Percentiles rank a stretch among this genome's conserved stretches.
These are phyloP conservation scores for Halocynthia aurantium DNA, from an alignment of 23 tunicate species.

Conservation along the genomic window DNA sequence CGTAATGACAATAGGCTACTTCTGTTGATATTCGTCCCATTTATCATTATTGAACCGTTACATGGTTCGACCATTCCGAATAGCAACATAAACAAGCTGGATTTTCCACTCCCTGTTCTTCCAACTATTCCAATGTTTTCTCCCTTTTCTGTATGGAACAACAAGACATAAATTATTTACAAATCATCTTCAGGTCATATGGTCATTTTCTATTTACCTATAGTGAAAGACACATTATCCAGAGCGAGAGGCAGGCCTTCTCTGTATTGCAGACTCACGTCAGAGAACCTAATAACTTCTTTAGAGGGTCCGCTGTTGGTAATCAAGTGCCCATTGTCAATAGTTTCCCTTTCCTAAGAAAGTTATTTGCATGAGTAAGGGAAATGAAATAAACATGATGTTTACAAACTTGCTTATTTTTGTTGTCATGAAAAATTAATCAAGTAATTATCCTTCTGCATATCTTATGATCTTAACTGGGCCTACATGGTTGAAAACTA, in stretches of 20 bases:
- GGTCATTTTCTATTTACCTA: slow-evolving; percentile 33
- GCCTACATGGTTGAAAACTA: too few species aligned
- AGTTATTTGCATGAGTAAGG: not conserved
- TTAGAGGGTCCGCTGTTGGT: slow-evolving; percentile 37
- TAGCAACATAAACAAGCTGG: slow-evolving; percentile 46
- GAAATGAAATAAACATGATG: too few species aligned
- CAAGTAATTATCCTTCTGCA: too few species aligned
- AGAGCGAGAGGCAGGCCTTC: slow-evolving; percentile 48
- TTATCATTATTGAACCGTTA: slow-evolving; percentile 59
- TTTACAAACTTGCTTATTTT: too few species aligned
- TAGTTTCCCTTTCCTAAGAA: not conserved
- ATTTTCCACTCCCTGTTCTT: slow-evolving; percentile 92
- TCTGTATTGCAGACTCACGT: slow-evolving; percentile 65
- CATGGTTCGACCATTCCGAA: slow-evolving; percentile 51
- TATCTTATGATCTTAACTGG: too few species aligned
- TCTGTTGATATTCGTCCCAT: slow-evolving; percentile 53
- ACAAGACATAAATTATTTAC: not conserved
- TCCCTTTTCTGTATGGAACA: slow-evolving; percentile 35
- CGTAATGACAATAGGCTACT: slow-evolving; percentile 34
- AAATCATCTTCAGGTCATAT: not conserved
- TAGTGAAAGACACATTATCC: slow-evolving; percentile 42
- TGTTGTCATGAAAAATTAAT: too few species aligned
- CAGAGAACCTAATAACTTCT: slow-evolving; percentile 51
- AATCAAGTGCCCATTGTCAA: not conserved
- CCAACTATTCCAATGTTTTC: slow-evolving; percentile 88